Evolutionary conservation across 30 jellyfish, hydroid and myxozoan genomes (phyloP).

Genomic region (Aurelia coerulea): DNA sequence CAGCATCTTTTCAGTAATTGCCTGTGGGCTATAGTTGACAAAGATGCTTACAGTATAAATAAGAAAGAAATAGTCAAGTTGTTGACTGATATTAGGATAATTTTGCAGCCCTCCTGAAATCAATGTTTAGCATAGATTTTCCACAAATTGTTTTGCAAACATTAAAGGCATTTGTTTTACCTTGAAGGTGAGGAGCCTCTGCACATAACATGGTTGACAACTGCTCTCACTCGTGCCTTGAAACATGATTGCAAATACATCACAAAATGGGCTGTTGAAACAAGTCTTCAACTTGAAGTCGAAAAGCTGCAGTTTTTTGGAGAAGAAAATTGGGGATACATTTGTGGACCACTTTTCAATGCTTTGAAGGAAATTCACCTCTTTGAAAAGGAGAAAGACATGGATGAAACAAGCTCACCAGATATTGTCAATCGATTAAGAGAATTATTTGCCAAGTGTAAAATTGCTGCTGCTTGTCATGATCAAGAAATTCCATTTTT

Average conservation of each 20-base stretch:
- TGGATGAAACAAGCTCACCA: constrained; percentile 15
- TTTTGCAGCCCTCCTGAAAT: too few species aligned
- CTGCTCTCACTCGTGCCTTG: constrained; percentile 71
- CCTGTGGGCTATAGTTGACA: too few species aligned
- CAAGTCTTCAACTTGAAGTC: constrained; percentile 48
- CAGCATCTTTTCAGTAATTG: too few species aligned
- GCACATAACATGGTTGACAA: constrained; percentile 81
- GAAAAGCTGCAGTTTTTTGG: constrained; percentile 13
- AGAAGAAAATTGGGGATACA: constrained; percentile 29
- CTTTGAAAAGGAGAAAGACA: constrained; percentile 41
- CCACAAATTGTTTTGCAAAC: neutral
- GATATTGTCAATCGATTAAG: constrained; percentile 17
- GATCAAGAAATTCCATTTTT: constrained; percentile 32
- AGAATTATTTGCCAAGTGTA: constrained; percentile 38
- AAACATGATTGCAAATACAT: constrained; percentile 80
- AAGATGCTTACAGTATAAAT: too few species aligned
- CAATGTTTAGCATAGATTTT: neutral
- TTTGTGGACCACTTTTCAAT: constrained; percentile 49
- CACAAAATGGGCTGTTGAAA: constrained; percentile 82
- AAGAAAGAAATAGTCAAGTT: too few species aligned
- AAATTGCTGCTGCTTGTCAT: constrained; percentile 10
- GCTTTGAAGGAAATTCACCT: constrained; percentile 47
- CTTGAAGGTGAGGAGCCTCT: constrained; percentile 45
- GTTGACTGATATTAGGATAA: too few species aligned
- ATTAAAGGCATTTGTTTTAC: neutral